Conservation (phyloP, 2,797 vertebrate genomes). For the Salmo trutta region DNA sequence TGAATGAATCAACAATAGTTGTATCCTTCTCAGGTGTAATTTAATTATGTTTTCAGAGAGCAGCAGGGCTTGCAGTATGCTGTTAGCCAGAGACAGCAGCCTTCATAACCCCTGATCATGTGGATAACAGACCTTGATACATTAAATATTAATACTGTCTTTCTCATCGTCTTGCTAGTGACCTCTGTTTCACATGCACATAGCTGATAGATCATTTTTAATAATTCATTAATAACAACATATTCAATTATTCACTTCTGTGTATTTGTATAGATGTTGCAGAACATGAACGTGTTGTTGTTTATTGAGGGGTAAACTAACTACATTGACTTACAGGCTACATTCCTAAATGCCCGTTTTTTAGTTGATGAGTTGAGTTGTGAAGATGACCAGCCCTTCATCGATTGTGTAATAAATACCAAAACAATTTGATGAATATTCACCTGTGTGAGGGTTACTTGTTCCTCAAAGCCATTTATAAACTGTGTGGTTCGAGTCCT, state of each 20-base stretch:
- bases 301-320: neutral
- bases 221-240: slow-evolving; percentile 44
- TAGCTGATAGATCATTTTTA: slow-evolving; percentile 39
- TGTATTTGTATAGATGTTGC: slow-evolving; percentile 21
- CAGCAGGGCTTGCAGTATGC: neutral
- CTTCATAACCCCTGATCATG: neutral
- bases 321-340: neutral
- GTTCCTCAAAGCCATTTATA: neutral
- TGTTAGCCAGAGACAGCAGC: neutral
- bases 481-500: too few species aligned
- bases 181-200: slow-evolving; percentile 31
- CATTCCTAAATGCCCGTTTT: neutral
- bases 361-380: neutral
- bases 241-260: slow-evolving; percentile 32
- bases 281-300: neutral
- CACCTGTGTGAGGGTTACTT: neutral
- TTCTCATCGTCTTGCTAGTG: neutral
- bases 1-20: neutral
- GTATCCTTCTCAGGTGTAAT: neutral
- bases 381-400: neutral
- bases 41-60: neutral
- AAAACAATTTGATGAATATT: neutral
- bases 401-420: neutral
- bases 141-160: neutral
- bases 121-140: neutral